phyloP scores from a whole-genome alignment of 2,797 vertebrate genomes.

The Macrochelys suwanniensis region DNA sequence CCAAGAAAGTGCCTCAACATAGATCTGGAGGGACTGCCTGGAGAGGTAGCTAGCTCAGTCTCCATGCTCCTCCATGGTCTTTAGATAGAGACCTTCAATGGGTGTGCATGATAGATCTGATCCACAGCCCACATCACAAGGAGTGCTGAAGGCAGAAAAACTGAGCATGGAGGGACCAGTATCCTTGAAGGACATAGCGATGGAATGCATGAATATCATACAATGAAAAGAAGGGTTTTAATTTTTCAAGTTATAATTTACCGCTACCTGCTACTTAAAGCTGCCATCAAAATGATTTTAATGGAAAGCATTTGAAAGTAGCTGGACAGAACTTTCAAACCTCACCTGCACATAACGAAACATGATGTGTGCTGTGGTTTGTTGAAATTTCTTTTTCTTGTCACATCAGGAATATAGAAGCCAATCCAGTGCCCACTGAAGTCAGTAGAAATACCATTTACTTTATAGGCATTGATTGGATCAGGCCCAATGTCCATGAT shows the following conservation, averaged over 20 bases:
- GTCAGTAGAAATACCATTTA: not conserved
- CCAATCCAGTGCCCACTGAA: not conserved
- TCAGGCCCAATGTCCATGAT: not conserved
- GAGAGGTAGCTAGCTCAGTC: not conserved
- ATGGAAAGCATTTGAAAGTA: rapidly evolving
- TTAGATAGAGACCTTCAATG: not conserved
- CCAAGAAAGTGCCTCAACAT: not conserved
- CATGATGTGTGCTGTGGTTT: not conserved
- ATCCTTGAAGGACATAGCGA: not conserved
- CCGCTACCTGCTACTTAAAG: not conserved
- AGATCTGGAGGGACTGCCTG: not conserved
- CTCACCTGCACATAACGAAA: not conserved
- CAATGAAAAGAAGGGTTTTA: not conserved
- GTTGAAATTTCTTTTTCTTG: not conserved
- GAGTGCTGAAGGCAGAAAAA: not conserved
- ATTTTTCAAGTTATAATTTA: not conserved
- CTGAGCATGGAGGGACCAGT: not conserved
- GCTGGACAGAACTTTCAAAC: not conserved
- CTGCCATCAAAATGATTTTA: not conserved
- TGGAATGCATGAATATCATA: not conserved
- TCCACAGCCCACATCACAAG: not conserved
- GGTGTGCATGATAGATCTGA: not conserved
- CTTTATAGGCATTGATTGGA: not conserved
- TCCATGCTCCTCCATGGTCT: not conserved
- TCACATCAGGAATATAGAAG: not conserved